phyloP scores from a whole-genome alignment of 2,113 vertebrate species.

The Myiozetetes cayanensis region DNA sequence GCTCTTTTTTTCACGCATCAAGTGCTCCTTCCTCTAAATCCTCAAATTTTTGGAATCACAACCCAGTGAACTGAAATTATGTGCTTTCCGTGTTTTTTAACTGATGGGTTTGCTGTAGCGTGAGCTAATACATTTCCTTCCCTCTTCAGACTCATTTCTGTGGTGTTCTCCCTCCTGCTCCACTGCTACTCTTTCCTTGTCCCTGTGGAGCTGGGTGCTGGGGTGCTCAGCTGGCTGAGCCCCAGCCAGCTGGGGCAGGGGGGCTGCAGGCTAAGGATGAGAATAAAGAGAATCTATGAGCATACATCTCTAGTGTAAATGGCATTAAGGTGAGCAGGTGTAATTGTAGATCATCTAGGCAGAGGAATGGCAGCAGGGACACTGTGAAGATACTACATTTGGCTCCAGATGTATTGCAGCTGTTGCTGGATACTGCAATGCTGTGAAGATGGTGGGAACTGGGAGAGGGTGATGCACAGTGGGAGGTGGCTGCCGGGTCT shows the following conservation, averaged over 20 bases:
- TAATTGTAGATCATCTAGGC: neutral
- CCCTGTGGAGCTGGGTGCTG: neutral
- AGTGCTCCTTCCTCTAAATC: neutral
- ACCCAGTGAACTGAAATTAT: neutral
- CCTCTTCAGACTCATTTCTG: neutral
- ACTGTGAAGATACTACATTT: neutral
- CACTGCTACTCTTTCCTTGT: accelerated
- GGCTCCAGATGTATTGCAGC: neutral
- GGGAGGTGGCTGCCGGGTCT: neutral
- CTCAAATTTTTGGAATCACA: neutral
- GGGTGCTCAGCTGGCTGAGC: neutral
- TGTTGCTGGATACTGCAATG: neutral
- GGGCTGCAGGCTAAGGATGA: neutral
- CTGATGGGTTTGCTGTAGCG: neutral
- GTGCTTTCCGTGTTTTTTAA: neutral
- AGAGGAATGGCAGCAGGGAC: neutral
- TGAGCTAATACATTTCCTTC: neutral
- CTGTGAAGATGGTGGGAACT: neutral
- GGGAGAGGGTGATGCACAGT: neutral
- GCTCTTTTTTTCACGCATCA: neutral
- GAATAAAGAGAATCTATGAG: neutral
- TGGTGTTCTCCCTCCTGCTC: neutral
- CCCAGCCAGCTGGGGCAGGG: neutral
- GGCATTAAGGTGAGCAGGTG: neutral
- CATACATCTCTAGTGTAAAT: neutral